Evolutionary conservation across 2,797 vertebrate genomes (phyloP).

Genomic region (Columba guinea): DNA sequence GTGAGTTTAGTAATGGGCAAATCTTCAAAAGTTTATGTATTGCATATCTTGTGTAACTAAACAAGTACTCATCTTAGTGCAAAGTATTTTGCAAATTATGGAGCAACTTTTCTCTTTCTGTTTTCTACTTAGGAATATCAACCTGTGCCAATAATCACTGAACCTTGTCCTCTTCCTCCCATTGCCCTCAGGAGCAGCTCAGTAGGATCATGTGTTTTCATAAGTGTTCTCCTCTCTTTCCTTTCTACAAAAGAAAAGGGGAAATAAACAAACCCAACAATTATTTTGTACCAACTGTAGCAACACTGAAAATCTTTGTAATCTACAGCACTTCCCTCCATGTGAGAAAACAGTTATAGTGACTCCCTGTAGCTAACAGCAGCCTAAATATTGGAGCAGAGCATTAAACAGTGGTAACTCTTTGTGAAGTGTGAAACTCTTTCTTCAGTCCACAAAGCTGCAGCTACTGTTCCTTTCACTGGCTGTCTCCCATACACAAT

Average conservation of each 20-base stretch:
- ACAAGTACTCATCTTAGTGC: not conserved
- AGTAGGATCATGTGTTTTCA: not conserved
- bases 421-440: not conserved
- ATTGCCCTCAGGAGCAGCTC: not conserved
- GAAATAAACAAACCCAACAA: constrained; percentile 16
- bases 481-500: not conserved
- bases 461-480: not conserved
- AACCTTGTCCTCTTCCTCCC: not conserved
- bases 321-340: constrained; percentile 26
- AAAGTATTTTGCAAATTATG: not conserved
- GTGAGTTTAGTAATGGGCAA: not conserved
- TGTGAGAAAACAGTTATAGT: not conserved
- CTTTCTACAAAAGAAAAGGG: not conserved
- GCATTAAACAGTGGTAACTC: constrained; percentile 1
- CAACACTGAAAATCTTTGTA: not conserved
- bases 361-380: not conserved
- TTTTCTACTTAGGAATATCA: not conserved
- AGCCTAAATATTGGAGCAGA: not conserved
- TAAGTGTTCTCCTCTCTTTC: not conserved
- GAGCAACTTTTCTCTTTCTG: not conserved
- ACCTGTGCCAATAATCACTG: not conserved
- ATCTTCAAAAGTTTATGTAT: not conserved
- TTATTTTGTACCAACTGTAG: constrained; percentile 35
- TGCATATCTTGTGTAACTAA: not conserved
- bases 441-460: not conserved